These are phyloP conservation scores for Epinephelus cyanopodus DNA, from an alignment of 2,113 vertebrate species.

Conservation along the genomic window DNA sequence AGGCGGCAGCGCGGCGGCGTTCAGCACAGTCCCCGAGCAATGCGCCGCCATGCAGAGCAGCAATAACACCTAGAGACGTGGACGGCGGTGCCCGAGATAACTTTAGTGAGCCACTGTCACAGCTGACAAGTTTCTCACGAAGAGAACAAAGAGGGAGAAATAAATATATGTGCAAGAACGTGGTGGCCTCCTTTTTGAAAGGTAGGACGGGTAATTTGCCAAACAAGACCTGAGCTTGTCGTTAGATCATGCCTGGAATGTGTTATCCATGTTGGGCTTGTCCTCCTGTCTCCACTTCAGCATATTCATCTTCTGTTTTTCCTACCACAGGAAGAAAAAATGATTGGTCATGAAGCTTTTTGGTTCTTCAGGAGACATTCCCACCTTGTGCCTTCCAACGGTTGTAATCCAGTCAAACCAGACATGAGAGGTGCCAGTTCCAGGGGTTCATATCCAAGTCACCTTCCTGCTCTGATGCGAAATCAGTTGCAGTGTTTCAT, in stretches of 20 bases:
- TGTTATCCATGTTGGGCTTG: constrained; percentile 20
- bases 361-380: background rate
- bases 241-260: constrained; percentile 13
- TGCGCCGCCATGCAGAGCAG: background rate
- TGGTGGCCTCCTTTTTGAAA: constrained; percentile 59
- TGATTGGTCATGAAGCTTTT: background rate
- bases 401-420: background rate
- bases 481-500: constrained; percentile 14
- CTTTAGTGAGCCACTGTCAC: constrained; percentile 50
- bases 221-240: constrained; percentile 52
- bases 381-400: background rate
- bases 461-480: background rate
- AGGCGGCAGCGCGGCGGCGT: background rate
- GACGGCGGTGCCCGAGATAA: constrained; percentile 34
- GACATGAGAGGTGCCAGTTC: background rate
- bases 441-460: constrained; percentile 7
- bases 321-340: background rate
- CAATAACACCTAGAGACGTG: constrained; percentile 37
- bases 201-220: constrained; percentile 67
- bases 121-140: constrained; percentile 47
- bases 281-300: constrained; percentile 9
- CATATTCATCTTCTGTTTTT: background rate
- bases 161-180: constrained; percentile 54
- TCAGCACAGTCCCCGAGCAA: constrained; percentile 24
- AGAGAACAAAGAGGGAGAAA: constrained; percentile 59